Evolutionary conservation across 2,888 invertebrate genomes (phyloP).

Genomic region (Himalopsyche kuldschensis): DNA sequence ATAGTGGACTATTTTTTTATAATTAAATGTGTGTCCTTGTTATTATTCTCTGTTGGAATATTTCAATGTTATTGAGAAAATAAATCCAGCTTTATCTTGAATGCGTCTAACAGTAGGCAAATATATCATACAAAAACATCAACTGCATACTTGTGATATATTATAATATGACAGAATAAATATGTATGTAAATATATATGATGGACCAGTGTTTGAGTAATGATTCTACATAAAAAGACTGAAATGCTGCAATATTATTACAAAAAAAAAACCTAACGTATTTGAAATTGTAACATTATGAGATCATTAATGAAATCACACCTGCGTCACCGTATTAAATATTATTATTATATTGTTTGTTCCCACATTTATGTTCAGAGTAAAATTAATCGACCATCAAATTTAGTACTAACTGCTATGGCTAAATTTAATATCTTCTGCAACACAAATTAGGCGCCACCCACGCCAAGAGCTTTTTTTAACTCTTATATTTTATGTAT

Average conservation of each 20-base stretch:
- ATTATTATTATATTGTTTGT: constrained; percentile 9
- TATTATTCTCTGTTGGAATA: too few relatives aligned
- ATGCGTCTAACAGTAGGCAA: too few relatives aligned
- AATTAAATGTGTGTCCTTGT: too few relatives aligned
- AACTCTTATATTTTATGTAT: neutral
- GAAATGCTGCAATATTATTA: neutral
- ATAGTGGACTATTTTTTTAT: too few relatives aligned
- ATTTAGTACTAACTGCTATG: neutral
- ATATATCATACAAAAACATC: too few relatives aligned
- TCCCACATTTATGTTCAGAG: neutral
- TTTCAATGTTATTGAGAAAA: too few relatives aligned
- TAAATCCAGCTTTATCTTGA: too few relatives aligned
- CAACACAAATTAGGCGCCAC: neutral
- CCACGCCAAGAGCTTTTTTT: neutral
- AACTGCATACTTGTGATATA: too few relatives aligned
- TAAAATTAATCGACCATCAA: neutral
- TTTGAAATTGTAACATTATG: neutral
- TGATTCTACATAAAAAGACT: neutral
- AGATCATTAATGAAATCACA: constrained; percentile 20
- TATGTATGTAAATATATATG: neutral
- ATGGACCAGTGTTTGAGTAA: neutral
- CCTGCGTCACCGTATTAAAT: constrained; percentile 13
- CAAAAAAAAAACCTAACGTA: neutral
- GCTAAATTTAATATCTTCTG: neutral
- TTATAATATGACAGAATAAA: too few relatives aligned